A percentile compares a stretch with the other conserved stretches of the same genome.
phyloP scores from a whole-genome alignment of 1,140 invertebrate genomes.

The Bombus vancouverensis region DNA sequence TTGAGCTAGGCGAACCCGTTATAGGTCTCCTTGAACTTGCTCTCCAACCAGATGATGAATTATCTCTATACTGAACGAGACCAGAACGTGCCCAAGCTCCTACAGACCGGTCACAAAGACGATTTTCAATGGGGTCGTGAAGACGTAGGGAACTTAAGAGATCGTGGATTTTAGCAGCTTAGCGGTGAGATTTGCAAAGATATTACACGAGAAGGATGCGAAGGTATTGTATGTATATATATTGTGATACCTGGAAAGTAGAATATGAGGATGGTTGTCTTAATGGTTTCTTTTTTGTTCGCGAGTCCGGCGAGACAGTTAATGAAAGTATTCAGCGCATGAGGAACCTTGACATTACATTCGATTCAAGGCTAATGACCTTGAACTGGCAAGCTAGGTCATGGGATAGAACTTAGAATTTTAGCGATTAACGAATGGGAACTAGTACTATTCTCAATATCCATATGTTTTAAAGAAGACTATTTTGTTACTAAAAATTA shows the following conservation, averaged over 20 bases:
- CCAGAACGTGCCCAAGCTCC: not conserved
- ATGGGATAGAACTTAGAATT: no score
- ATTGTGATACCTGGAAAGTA: not conserved
- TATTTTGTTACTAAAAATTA: no score
- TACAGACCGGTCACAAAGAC: not conserved
- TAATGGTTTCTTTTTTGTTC: no score
- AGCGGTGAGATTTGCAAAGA: not conserved
- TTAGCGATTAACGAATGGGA: no score
- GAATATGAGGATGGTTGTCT: no score
- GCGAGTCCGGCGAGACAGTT: no score
- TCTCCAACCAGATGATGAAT: not conserved
- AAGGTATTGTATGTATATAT: not conserved
- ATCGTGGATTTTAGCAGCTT: not conserved
- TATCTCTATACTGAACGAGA: not conserved
- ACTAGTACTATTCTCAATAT: no score
- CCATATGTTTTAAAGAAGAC: no score
- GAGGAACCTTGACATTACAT: no score
- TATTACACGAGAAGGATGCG: not conserved
- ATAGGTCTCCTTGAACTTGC: slow-evolving; percentile 34
- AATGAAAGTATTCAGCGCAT: no score
- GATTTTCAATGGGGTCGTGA: not conserved
- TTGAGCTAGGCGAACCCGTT: not conserved
- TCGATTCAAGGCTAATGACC: no score
- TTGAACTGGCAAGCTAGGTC: no score
- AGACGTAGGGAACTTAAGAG: not conserved